phyloP scores from a whole-genome alignment of 2,888 invertebrate genomes.

The Plagiodera versicolora region DNA sequence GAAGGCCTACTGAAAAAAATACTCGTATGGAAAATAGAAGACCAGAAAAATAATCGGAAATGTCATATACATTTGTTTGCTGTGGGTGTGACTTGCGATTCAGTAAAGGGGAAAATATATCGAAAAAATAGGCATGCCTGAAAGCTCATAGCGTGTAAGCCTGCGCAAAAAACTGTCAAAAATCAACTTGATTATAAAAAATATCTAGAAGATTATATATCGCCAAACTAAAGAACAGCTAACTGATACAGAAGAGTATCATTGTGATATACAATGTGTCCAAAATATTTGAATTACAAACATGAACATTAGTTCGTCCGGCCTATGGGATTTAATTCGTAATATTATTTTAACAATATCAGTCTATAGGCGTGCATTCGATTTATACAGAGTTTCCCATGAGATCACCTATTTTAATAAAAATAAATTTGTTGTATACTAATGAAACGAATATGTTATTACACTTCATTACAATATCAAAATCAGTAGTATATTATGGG shows the following conservation, averaged over 20 bases:
- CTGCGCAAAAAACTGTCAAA: slow-evolving; percentile 29
- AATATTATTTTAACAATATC: no score
- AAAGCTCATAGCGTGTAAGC: slow-evolving; percentile 32
- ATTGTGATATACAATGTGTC: neutral
- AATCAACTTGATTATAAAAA: slow-evolving; percentile 14
- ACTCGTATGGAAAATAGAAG: slow-evolving; percentile 27
- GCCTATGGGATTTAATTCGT: no score
- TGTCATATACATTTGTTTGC: slow-evolving; percentile 23
- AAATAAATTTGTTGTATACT: no score
- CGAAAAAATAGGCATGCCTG: slow-evolving; percentile 33
- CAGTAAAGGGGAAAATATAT: slow-evolving; percentile 30
- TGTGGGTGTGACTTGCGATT: slow-evolving; percentile 29
- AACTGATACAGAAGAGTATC: slow-evolving; percentile 16
- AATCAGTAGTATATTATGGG: no score
- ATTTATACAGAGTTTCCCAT: no score
- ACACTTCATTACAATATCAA: no score
- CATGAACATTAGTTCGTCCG: no score
- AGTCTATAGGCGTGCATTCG: no score
- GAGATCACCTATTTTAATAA: no score
- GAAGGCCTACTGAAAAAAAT: slow-evolving; percentile 29
- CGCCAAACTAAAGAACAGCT: slow-evolving; percentile 24
- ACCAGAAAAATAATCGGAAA: slow-evolving; percentile 12
- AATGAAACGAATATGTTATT: no score
- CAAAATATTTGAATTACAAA: neutral
- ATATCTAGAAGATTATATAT: slow-evolving; percentile 11